phyloP scores from a whole-genome alignment of 2,888 invertebrate species.

The Tetranychus truncatus region DNA sequence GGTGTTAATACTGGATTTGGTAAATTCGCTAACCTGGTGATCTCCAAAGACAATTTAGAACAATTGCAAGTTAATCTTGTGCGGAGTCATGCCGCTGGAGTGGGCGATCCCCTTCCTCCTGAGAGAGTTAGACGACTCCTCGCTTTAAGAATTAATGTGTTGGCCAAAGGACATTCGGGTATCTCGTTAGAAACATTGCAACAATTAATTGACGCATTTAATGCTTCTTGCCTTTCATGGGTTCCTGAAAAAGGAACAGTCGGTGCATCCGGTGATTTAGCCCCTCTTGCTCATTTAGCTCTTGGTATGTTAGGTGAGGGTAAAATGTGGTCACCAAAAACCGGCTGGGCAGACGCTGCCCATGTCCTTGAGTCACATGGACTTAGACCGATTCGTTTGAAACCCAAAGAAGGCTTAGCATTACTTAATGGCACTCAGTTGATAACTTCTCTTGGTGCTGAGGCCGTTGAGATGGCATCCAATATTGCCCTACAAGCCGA shows the following conservation, averaged over 20 bases:
- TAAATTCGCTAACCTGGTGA: constrained; percentile 43
- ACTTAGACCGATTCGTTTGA: constrained; percentile 40
- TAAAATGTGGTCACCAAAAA: constrained; percentile 46
- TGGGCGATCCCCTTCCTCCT: constrained; percentile 43
- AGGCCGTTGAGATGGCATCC: constrained; percentile 43
- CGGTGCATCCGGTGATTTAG: constrained; percentile 48
- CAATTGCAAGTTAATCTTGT: constrained; percentile 46
- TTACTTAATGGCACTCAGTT: constrained; percentile 50
- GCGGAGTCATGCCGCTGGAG: constrained; percentile 45
- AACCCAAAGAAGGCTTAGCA: constrained; percentile 46
- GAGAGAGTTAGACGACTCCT: constrained; percentile 44
- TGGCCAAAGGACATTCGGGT: constrained; percentile 49
- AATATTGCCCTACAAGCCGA: constrained; percentile 45
- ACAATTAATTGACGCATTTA: constrained; percentile 45
- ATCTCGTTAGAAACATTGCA: constrained; percentile 42
- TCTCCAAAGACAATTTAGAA: constrained; percentile 40
- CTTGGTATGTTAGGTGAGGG: constrained; percentile 48
- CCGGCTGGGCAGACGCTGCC: constrained; percentile 44
- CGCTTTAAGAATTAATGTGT: constrained; percentile 45
- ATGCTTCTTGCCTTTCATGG: constrained; percentile 46
- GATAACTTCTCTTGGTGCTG: constrained; percentile 46
- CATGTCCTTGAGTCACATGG: constrained; percentile 42
- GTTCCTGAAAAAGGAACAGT: constrained; percentile 50
- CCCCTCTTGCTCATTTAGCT: constrained; percentile 46
- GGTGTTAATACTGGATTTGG: constrained; percentile 50